A percentile compares a stretch with the other conserved stretches of the same genome.
Evolutionary conservation across 2,113 vertebrate genomes (phyloP).

Genomic region (Thinocorus orbignyianus): DNA sequence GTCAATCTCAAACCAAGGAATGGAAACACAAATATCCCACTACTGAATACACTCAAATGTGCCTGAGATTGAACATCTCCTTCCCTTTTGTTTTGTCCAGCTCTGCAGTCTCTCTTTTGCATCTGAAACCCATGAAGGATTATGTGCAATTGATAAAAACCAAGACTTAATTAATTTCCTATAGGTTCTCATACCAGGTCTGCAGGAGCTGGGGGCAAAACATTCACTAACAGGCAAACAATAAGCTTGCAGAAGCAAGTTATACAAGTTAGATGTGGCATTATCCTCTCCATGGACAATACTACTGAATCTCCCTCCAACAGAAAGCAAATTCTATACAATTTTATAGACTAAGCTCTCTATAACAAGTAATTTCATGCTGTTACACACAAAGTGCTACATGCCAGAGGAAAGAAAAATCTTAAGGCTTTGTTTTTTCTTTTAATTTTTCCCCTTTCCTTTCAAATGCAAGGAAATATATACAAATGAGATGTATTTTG

Average conservation of each 20-base stretch:
- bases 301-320: background rate
- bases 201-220: background rate
- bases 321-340: background rate
- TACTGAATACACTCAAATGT: background rate
- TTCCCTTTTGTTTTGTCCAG: background rate
- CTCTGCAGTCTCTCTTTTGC: background rate
- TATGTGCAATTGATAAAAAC: background rate
- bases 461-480: background rate
- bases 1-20: background rate
- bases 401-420: background rate
- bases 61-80: background rate
- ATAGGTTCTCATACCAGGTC: background rate
- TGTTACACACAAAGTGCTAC: background rate
- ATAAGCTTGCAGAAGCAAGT: background rate
- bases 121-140: background rate
- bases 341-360: background rate
- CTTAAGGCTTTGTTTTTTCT: background rate
- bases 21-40: background rate
- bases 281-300: background rate
- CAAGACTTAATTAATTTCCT: background rate
- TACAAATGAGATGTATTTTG: background rate
- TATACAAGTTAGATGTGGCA: accelerated
- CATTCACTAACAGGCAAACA: background rate
- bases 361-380: background rate
- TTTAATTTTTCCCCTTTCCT: background rate